A percentile compares a stretch with the other conserved stretches of the same genome.
Conservation (phyloP, 2,888 invertebrate genomes). For the Nomada hirtipes region DNA sequence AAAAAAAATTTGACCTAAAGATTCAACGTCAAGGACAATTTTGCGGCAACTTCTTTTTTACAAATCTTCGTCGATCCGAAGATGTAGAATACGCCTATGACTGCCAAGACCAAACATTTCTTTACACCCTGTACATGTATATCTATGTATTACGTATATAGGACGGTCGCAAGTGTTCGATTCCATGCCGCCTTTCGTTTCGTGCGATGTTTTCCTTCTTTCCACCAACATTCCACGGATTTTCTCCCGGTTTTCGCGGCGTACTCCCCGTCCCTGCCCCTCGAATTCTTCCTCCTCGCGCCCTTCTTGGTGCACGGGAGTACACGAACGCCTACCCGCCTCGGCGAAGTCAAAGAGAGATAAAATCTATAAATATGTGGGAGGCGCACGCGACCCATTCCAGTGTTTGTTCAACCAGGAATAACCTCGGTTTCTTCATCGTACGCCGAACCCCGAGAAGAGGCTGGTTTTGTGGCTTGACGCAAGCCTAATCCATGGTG, state of each 20-base stretch:
- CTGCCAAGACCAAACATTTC: no score
- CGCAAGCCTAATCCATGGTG: constrained; percentile 72
- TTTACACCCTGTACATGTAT: no score
- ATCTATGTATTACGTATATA: no score
- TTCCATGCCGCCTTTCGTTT: background rate
- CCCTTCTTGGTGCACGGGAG: constrained; percentile 50
- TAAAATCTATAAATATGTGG: constrained; percentile 84
- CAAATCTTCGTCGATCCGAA: no score
- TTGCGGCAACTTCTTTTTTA: no score
- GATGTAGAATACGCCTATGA: no score
- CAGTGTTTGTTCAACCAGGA: constrained; percentile 84
- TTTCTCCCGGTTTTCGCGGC: constrained; percentile 51
- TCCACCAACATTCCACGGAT: constrained; percentile 31
- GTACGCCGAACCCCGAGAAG: constrained; percentile 74
- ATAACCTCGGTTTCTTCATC: constrained; percentile 83
- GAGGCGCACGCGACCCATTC: constrained; percentile 84
- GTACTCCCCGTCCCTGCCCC: background rate
- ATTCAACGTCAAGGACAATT: no score
- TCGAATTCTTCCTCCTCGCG: constrained; percentile 17
- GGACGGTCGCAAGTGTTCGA: background rate
- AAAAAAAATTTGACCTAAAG: no score
- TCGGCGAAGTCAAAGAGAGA: constrained; percentile 79
- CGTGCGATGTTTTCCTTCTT: constrained; percentile 20
- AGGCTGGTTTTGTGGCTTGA: constrained; percentile 82
- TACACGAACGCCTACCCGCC: constrained; percentile 67